phyloP scores from a whole-genome alignment of 2,797 vertebrate species.

The Pseudochirops cupreus region DNA sequence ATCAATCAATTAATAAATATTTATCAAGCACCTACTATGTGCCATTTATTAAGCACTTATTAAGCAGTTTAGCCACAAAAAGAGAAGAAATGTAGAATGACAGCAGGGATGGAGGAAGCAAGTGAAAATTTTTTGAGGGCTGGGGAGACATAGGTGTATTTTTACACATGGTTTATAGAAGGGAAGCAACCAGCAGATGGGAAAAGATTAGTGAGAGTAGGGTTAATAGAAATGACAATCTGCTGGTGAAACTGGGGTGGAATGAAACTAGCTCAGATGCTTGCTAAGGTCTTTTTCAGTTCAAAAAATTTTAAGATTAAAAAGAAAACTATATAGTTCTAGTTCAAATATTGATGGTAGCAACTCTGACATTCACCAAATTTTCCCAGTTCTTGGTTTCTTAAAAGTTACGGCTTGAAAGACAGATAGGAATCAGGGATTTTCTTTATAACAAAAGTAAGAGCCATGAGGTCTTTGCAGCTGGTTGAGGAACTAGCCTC shows the following conservation, averaged over 20 bases:
- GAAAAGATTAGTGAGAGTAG: neutral
- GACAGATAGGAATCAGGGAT: neutral
- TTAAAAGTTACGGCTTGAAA: neutral
- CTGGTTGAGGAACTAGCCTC: neutral
- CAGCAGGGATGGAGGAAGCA: neutral
- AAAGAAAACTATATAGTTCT: neutral
- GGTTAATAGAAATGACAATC: neutral
- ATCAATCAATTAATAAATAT: too few relatives aligned
- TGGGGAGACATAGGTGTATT: neutral
- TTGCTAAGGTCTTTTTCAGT: neutral
- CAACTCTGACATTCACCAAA: neutral
- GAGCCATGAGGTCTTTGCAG: neutral
- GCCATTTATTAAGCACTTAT: too few relatives aligned
- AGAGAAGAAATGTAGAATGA: neutral
- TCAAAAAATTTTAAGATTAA: neutral
- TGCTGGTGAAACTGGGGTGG: neutral
- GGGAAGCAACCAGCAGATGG: neutral
- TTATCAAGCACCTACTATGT: too few relatives aligned
- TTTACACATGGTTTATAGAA: neutral
- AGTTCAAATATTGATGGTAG: neutral
- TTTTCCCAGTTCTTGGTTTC: neutral
- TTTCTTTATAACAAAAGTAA: neutral
- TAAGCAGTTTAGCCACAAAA: neutral
- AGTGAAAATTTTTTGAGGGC: neutral
- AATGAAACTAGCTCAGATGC: neutral